Evolutionary conservation across 2,113 vertebrate species (phyloP), one percentile per base, ranked within the genome.

Genomic region (Rhinoderma darwinii): DNA sequence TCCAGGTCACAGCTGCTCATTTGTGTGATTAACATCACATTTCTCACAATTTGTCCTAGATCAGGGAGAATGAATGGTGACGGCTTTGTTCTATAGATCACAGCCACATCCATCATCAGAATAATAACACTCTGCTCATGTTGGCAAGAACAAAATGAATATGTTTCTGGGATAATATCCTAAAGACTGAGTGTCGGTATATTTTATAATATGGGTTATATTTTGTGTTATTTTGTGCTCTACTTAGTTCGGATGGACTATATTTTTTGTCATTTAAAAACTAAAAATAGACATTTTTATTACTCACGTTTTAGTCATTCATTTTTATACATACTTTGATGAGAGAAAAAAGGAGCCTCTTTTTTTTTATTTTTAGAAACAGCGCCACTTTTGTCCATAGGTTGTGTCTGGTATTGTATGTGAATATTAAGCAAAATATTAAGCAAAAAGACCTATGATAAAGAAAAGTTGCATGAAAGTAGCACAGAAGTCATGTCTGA

Each of bases 1-100:
- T 82, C n/a, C 59, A 82, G 80, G 80, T 82, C 81, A 83, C 81
- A 83, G 70, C 61, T 83, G 81, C 81, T 83, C 81, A 83, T 32
- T 83, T 83, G 37, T 83, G 41, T 72, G 72, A 83, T 83, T 83
- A 83, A 83, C 81, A 83, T 83, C 63, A 37, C 81, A 83, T 83
- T 51, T 68, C 63, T 83, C 32, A 70, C 81, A 83, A 72, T 83
- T 83, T 83, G 63, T 72, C 44, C 30, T 70, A 14, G 43, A 41
- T 83, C 81, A 72, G 81, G 70, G 63, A 83, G 39, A 83, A 83
- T 70, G 63, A 83, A 83, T 83, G 66, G 81, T 83, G 81, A 70
- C 41, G 81, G 81, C 81, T 83, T 83, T 83, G 81, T 83, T 83
- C 61, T 83, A 12, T 83, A 44, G 61, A 68, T 72, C 81, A 72